Percentiles rank a stretch among this genome's conserved stretches.
Conservation (phyloP, 1,140 invertebrate genomes). For the Drosophila sp. region DNA sequence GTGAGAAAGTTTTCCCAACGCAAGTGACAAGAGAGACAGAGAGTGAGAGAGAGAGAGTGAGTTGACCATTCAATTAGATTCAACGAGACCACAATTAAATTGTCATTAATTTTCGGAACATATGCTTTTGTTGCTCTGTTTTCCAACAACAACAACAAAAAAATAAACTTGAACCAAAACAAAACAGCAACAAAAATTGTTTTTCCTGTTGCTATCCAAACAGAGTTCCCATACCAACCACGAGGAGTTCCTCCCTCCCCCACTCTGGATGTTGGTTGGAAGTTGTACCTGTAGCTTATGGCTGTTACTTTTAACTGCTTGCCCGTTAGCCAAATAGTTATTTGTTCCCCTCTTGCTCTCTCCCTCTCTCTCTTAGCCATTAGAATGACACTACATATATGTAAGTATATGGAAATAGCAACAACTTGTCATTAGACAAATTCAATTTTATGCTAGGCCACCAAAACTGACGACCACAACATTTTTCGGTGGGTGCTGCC, state of each 20-base stretch:
- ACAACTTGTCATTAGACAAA: slow-evolving; percentile 81
- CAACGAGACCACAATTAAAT: slow-evolving; percentile 70
- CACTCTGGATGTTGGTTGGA: background rate
- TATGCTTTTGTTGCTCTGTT: slow-evolving; percentile 31
- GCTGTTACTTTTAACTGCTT: slow-evolving; percentile 71
- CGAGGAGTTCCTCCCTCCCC: background rate
- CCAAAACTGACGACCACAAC: slow-evolving; percentile 66
- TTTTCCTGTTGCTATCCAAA: slow-evolving; percentile 23
- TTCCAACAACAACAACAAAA: background rate
- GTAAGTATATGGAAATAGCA: slow-evolving; percentile 38
- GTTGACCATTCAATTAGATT: slow-evolving; percentile 31
- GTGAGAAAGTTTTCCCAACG: background rate
- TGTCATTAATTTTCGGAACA: slow-evolving; percentile 56
- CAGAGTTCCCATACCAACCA: slow-evolving; percentile 29
- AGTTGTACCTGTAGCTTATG: slow-evolving; percentile 70
- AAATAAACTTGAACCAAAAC: slow-evolving; percentile 6
- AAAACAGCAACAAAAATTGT: slow-evolving; percentile 18
- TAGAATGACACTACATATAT: slow-evolving; percentile 56
- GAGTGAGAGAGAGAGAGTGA: too few species aligned
- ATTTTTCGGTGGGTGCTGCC: slow-evolving; percentile 72
- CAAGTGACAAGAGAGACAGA: background rate
- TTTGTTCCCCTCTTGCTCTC: slow-evolving; percentile 14
- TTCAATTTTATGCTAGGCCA: slow-evolving; percentile 73
- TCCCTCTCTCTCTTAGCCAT: slow-evolving; percentile 58
- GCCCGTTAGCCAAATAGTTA: slow-evolving; percentile 76